Evolutionary conservation across 1,140 invertebrate species (phyloP), one percentile per base, ranked within the genome.

Genomic region (Vanessa atalanta): DNA sequence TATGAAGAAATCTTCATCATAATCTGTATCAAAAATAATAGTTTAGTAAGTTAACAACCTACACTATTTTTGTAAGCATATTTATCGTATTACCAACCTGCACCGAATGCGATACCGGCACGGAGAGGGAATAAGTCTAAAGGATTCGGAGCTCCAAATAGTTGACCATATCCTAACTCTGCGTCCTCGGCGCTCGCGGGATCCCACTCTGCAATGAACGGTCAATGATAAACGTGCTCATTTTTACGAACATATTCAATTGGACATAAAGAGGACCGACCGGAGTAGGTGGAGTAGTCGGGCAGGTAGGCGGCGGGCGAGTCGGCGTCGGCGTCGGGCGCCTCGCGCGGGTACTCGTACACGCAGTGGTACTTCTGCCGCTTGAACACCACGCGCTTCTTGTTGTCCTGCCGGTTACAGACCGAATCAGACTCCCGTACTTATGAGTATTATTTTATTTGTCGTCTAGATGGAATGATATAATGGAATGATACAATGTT

Each of bases 341-440:
- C 93, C 88, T 97, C 96, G 79, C 95, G 94, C 31, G 96, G 96
- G 90, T 97, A 97, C 84, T 97, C 96, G 85, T 97, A 97, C 51
- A 97, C 95, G 82, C 96, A 96, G 84, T 96, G 96, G 87, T 96
- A 96, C 83, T 95, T 95, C 90, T 97, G 96, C 77, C 96, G 95
- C 86, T 97, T 96, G 93, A 97, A 97, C 88, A 95, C 96, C 47
- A 97, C 96, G 78, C 91, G 87, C 85, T 94, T 94, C 85, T 94
- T 94, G 76, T 81, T 87, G 74, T 93, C 90, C 88, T 92, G 80
- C 16, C 15, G 3, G 53, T 55, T 20, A 50, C 15, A 12, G 8
- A 20, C 12, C 15, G 16, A 55, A 55, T 65, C 31, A 65, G 20
- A 23, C 12, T 2, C 48, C 13, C 13, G 48, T n/a, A n/a, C 13